Evolutionary conservation across 2,888 invertebrate species (phyloP).

Genomic region (Halictus ligatus): DNA sequence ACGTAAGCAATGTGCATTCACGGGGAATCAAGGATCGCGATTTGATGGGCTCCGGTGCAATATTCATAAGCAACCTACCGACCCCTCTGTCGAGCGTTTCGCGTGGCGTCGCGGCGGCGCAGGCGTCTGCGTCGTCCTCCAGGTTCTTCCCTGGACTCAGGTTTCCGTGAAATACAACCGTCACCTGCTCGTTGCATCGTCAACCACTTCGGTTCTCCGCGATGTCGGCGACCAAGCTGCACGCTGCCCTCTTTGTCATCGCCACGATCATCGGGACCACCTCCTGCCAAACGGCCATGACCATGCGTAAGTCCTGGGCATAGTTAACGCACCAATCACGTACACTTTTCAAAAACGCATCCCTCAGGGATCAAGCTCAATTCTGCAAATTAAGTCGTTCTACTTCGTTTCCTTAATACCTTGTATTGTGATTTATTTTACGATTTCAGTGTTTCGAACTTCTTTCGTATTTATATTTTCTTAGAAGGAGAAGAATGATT

Average conservation of each 20-base stretch:
- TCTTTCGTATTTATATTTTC: too few species aligned
- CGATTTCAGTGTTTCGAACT: too few species aligned
- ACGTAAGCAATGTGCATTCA: conserved; percentile 10
- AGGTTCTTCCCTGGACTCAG: conserved; percentile 28
- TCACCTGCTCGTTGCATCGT: conserved; percentile 60
- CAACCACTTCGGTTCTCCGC: conserved; percentile 57
- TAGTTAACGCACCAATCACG: not conserved
- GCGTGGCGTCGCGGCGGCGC: conserved; percentile 62
- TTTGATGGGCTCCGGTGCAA: conserved; percentile 77
- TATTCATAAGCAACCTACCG: conserved; percentile 75
- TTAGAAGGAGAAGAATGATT: too few species aligned
- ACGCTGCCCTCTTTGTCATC: conserved; percentile 42
- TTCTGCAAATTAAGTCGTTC: not conserved
- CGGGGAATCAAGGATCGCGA: conserved; percentile 70
- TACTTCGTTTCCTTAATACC: too few species aligned
- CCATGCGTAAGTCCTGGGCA: conserved; percentile 71
- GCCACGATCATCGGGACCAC: conserved; percentile 46
- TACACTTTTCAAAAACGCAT: not conserved
- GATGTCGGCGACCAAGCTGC: conserved; percentile 61
- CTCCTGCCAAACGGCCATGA: conserved; percentile 71
- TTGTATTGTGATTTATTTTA: too few species aligned
- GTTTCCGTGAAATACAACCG: conserved; percentile 60
- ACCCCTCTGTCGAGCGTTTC: not conserved
- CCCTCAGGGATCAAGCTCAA: too few species aligned
- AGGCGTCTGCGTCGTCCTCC: conserved; percentile 67